Evolutionary conservation across 1,140 invertebrate species (phyloP), one percentile per base, ranked within the genome.

Genomic region (Geopemphigus sp.): DNA sequence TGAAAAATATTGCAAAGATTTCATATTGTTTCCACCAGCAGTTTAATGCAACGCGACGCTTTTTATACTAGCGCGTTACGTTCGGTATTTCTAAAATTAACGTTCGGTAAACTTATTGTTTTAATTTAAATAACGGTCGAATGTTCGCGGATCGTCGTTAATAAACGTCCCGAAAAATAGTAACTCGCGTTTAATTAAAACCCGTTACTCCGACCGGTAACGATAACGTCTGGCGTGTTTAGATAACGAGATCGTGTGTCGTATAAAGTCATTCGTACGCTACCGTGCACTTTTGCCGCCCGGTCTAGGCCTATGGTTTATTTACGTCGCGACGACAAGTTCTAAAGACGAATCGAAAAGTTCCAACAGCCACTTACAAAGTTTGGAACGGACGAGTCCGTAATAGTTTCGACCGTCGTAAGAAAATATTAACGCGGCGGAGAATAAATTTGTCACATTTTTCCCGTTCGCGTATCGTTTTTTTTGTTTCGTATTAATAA

Each of bases 291-390:
- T 50, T 70, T 47, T 66, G 4, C 22, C 15, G 22, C 11, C 66
- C 24, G 47, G 8, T 70, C 1, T 1, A 26, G 24, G 26, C 22
- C 26, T 70, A 19, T 19, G 15, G 45, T 70, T 50, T 68, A 50
- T 24, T 8, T 53, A 17, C 5, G 8, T n/a, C 15, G 3, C 53
- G 19, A 29, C 26, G 17, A 53, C 50, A 70, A 29, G 22, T 70
- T 50, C 15, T 22, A 24, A 50, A 70, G 24, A 70, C 22, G 22
- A 53, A 70, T 53, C 26, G 47, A 76, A 73, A 76, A 76, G 56
- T 76, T 61, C 24, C 19, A 61, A 47, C 73, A 61, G 32, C 45
- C 26, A 61, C 32, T 76, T 76, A 45, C 19, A 59, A 76, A 76
- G 56, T 57, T 59, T 45, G 61, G 24, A 59, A 76, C 39, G n/a